Evolutionary conservation across 2,113 vertebrate species (phyloP).

Genomic region (Tupaia chinensis): DNA sequence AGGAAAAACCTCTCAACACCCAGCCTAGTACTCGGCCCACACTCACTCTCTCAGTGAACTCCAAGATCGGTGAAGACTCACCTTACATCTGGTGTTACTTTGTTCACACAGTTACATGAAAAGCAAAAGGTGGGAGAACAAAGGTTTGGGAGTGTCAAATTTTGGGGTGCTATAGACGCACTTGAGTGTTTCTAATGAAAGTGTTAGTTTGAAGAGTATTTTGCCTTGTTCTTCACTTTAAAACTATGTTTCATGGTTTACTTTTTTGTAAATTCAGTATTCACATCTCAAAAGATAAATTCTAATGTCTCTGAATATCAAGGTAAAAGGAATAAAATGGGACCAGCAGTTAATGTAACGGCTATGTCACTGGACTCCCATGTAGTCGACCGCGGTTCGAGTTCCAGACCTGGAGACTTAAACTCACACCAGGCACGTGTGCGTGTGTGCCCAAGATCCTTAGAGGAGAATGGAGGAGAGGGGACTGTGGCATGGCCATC

Average conservation of each 20-base stretch:
- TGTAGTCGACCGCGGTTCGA: too few relatives aligned
- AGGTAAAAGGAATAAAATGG: neutral
- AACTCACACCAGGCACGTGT: too few relatives aligned
- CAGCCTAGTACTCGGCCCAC: neutral
- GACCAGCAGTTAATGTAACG: too few relatives aligned
- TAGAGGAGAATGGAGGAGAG: too few relatives aligned
- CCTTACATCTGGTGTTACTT: slow-evolving; percentile 13
- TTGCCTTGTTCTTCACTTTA: neutral
- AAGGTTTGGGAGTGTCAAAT: neutral
- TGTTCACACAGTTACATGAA: neutral
- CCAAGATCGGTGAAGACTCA: neutral
- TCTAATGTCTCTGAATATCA: slow-evolving; percentile 16
- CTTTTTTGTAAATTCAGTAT: neutral
- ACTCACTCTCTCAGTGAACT: neutral
- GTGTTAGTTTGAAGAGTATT: neutral
- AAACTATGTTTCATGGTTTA: neutral
- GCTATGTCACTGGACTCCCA: too few relatives aligned
- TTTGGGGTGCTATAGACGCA: neutral
- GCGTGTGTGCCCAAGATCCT: too few relatives aligned
- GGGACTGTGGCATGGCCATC: too few relatives aligned
- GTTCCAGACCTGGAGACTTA: too few relatives aligned
- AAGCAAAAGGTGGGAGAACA: neutral
- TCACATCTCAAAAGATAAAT: neutral
- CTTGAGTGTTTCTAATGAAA: neutral
- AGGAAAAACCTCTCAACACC: too few relatives aligned